A percentile compares a stretch with the other conserved stretches of the same genome.
These are phyloP conservation scores for Drosophila austrosaltans DNA, from an alignment of 2,888 invertebrate genomes.

Conservation along the genomic window DNA sequence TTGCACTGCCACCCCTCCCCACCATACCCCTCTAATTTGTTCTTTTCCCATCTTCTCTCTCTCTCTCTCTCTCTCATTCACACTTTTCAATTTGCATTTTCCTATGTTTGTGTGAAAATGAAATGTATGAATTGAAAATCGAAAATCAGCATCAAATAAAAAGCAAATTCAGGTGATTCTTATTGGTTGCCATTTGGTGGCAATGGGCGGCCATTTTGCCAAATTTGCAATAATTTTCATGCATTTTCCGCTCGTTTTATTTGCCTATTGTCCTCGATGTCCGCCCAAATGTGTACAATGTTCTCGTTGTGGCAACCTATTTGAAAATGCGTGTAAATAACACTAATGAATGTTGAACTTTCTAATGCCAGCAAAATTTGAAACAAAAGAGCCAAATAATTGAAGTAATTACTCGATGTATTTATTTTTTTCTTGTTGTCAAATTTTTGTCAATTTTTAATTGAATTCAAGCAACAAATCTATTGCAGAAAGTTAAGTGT, in stretches of 20 bases:
- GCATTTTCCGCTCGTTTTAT: conserved; percentile 5
- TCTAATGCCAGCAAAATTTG: conserved; percentile 31
- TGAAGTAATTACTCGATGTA: neutral
- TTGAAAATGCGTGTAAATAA: conserved; percentile 67
- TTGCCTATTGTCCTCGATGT: conserved; percentile 17
- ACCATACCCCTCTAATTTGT: neutral
- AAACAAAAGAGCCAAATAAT: conserved; percentile 30
- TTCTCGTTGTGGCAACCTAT: conserved; percentile 5
- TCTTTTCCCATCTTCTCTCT: neutral
- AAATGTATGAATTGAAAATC: conserved; percentile 18
- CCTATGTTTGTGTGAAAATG: conserved; percentile 6
- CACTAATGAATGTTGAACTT: conserved; percentile 64
- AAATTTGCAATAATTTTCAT: conserved; percentile 28
- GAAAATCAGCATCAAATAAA: conserved; percentile 34
- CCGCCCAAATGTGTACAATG: neutral
- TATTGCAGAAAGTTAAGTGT: neutral
- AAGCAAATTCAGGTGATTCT: conserved; percentile 44
- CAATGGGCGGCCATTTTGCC: conserved; percentile 23
- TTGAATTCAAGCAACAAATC: neutral
- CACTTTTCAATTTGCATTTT: conserved; percentile 15
- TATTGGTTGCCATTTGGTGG: neutral
- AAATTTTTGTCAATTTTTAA: conserved; percentile 12
- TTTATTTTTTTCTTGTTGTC: conserved; percentile 9
- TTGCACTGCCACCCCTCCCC: neutral
- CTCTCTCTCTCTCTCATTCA: neutral